Conservation (phyloP, 2,797 vertebrate genomes). For the Helarctos malayanus region DNA sequence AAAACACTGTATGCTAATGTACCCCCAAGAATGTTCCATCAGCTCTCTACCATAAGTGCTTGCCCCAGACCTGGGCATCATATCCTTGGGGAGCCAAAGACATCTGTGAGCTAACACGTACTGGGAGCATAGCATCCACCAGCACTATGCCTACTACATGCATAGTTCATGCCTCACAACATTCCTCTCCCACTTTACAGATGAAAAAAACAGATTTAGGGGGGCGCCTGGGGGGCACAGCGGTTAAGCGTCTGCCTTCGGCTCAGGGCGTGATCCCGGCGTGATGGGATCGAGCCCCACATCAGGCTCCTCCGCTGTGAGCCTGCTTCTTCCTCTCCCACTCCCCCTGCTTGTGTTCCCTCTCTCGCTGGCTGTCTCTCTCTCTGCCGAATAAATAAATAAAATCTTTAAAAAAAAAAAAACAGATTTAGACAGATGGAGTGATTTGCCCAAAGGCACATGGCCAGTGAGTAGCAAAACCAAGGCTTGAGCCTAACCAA, state of each 20-base stretch:
- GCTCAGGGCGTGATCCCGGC: too few species aligned
- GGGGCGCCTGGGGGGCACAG: too few species aligned
- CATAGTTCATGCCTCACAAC: not conserved
- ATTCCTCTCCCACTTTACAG: too few species aligned
- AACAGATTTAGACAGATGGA: not conserved
- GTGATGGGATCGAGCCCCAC: too few species aligned
- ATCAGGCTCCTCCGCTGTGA: too few species aligned
- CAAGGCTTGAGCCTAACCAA: not conserved
- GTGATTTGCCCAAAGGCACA: not conserved
- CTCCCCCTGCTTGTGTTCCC: too few species aligned
- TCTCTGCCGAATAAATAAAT: too few species aligned
- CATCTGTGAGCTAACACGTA: not conserved
- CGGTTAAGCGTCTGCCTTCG: too few species aligned
- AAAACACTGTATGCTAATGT: not conserved
- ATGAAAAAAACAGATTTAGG: not conserved
- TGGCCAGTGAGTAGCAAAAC: not conserved
- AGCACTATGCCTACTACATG: accelerated
- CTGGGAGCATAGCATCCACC: not conserved
- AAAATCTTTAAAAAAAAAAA: not conserved
- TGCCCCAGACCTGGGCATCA: not conserved
- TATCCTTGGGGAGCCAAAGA: too few species aligned
- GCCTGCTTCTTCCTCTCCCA: too few species aligned
- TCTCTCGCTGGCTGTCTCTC: too few species aligned
- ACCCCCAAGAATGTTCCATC: not conserved
- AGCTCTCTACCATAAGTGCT: not conserved